Evolutionary conservation across 2,797 vertebrate genomes (phyloP).

Genomic region (Alfaro cultratus): DNA sequence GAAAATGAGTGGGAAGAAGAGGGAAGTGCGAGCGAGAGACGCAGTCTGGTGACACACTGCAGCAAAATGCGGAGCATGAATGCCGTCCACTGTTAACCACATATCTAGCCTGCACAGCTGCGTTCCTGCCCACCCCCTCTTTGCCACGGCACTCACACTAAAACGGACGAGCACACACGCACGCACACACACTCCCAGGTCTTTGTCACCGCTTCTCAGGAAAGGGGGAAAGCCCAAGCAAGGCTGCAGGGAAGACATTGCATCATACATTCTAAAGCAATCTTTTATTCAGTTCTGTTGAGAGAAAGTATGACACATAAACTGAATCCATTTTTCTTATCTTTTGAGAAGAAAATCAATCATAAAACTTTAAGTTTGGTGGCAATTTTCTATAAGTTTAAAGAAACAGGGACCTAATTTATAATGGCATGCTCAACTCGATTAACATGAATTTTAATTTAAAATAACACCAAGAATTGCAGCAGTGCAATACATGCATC

Average conservation of each 20-base stretch:
- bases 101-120: conserved; percentile 73
- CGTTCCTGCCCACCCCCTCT: conserved; percentile 46
- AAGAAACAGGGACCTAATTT: conserved; percentile 3
- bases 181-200: conserved; percentile 50
- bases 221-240: conserved; percentile 65
- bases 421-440: conserved; percentile 4
- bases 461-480: conserved; percentile 8
- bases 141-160: conserved; percentile 24
- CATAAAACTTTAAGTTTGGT: neutral
- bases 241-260: conserved; percentile 27
- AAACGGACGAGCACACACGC: conserved; percentile 12
- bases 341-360: neutral
- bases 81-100: conserved; percentile 74
- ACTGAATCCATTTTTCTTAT: neutral
- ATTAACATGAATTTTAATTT: conserved; percentile 3
- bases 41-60: conserved; percentile 70
- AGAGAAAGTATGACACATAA: neutral
- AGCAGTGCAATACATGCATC: neutral
- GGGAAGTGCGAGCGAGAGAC: conserved; percentile 30
- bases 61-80: conserved; percentile 75
- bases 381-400: neutral
- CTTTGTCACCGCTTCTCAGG: conserved; percentile 62
- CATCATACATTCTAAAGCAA: neutral
- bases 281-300: neutral
- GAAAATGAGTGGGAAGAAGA: conserved; percentile 49